Percentiles rank a stretch among this genome's conserved stretches.
Evolutionary conservation across 2,888 invertebrate species (phyloP).

Genomic region (Synergus laeviventris): DNA sequence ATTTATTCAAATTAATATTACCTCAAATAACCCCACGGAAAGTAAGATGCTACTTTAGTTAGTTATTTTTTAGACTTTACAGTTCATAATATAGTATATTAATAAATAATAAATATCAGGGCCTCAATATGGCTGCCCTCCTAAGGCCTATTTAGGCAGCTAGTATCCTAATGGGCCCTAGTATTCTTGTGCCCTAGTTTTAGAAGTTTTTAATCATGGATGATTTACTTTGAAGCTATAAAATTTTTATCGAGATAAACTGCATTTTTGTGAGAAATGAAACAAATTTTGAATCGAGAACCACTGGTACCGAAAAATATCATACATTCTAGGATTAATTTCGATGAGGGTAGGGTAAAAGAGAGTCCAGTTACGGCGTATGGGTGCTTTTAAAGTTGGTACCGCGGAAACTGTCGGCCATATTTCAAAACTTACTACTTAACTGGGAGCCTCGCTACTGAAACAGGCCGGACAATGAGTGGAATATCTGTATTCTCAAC

Average conservation of each 20-base stretch:
- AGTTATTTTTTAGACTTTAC: too few relatives aligned
- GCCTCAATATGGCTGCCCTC: too few relatives aligned
- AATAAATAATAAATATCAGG: too few relatives aligned
- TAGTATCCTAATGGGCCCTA: too few relatives aligned
- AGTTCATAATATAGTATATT: too few relatives aligned
- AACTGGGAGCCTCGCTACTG: constrained; percentile 46
- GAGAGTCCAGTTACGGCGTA: background rate
- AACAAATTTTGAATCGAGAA: background rate
- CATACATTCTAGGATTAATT: constrained; percentile 22
- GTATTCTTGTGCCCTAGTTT: background rate
- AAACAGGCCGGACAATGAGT: constrained; percentile 52
- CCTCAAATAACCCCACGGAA: too few relatives aligned
- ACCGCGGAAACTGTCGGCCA: constrained; percentile 46
- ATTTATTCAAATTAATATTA: too few relatives aligned
- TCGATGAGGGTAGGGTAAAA: background rate
- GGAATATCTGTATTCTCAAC: constrained; percentile 10
- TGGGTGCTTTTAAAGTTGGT: constrained; percentile 45
- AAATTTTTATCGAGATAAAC: background rate
- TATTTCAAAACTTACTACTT: constrained; percentile 67
- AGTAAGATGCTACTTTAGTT: too few relatives aligned
- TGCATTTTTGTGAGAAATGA: background rate
- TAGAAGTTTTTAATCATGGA: background rate
- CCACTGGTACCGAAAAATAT: background rate
- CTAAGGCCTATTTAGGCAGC: too few relatives aligned
- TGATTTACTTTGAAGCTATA: too few relatives aligned